These are phyloP conservation scores for Chauna torquata DNA, from an alignment of 2,113 vertebrate species.

Conservation along the genomic window DNA sequence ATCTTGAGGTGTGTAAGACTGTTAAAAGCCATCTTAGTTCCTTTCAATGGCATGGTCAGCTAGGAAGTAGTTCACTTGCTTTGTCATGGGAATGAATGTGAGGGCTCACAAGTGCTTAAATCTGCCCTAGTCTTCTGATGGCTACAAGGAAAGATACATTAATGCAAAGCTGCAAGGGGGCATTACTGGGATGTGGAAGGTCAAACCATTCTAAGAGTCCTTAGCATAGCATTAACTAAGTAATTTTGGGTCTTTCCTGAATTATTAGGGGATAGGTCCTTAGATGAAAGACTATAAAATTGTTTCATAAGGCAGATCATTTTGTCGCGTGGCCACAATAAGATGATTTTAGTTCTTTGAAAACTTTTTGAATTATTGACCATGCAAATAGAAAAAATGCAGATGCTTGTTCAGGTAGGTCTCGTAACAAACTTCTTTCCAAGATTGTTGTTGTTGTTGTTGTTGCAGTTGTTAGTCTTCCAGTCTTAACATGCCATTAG, in stretches of 20 bases:
- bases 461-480: not conserved
- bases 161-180: not conserved
- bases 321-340: not conserved
- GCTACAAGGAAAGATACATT: not conserved
- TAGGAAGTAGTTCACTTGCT: not conserved
- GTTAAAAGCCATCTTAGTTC: not conserved
- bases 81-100: not conserved
- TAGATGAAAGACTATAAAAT: not conserved
- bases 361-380: not conserved
- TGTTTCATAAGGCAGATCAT: not conserved
- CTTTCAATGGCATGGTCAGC: rapidly evolving
- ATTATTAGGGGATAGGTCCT: not conserved
- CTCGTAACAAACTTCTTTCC: not conserved
- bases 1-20: not conserved
- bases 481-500: not conserved
- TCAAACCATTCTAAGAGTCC: not conserved
- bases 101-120: not conserved
- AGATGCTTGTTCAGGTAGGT: not conserved
- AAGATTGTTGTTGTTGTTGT: not conserved
- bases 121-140: rapidly evolving
- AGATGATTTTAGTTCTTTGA: not conserved
- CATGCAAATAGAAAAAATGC: not conserved
- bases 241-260: not conserved
- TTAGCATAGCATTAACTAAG: not conserved
- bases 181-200: not conserved